Evolutionary conservation across 92 coral and sea anemone genomes (phyloP).

Genomic region (Micromussa lordhowensis): DNA sequence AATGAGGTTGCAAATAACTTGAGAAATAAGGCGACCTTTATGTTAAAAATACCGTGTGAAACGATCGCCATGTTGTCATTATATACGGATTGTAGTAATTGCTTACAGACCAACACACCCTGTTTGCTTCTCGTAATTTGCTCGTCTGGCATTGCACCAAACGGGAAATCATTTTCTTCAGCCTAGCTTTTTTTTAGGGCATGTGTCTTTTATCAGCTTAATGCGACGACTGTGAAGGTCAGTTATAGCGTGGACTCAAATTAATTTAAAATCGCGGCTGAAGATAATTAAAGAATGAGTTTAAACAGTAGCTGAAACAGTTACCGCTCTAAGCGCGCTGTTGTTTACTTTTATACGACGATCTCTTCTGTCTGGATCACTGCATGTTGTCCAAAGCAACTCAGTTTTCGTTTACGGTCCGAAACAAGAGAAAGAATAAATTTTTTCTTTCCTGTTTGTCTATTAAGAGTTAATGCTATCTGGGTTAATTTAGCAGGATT

Average conservation of each 20-base stretch:
- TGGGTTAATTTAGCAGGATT: neutral
- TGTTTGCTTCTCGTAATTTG: neutral
- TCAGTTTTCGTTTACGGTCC: neutral
- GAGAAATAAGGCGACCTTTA: neutral
- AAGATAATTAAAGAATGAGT: neutral
- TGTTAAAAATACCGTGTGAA: neutral
- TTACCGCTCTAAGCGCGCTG: neutral
- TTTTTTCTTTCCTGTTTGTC: neutral
- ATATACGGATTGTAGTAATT: neutral
- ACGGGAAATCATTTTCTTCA: neutral
- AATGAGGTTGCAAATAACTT: neutral
- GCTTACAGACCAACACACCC: neutral
- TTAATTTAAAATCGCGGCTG: neutral
- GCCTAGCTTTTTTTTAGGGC: neutral
- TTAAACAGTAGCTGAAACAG: neutral
- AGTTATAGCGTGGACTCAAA: neutral
- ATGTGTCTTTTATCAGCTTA: neutral
- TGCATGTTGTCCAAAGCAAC: neutral
- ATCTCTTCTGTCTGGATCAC: neutral
- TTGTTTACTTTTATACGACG: neutral
- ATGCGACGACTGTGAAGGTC: neutral
- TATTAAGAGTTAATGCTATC: neutral
- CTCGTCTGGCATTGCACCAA: neutral
- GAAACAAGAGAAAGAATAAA: neutral
- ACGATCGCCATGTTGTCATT: no score